Evolutionary conservation across 1,140 invertebrate genomes (phyloP).

Genomic region (Coenobita brevimanus): DNA sequence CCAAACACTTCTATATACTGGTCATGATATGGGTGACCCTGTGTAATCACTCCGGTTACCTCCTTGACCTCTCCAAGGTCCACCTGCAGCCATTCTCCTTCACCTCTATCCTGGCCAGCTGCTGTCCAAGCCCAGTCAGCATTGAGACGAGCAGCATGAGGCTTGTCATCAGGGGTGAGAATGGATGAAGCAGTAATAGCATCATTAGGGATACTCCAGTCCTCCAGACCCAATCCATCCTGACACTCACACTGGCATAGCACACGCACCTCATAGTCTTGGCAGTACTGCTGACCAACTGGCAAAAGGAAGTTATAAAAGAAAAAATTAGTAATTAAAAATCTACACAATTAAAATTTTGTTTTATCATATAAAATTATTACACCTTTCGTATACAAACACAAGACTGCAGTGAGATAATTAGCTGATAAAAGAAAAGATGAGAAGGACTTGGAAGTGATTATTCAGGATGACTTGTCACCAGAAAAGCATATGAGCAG

Average conservation of each 20-base stretch:
- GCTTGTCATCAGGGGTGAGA: conserved; percentile 69
- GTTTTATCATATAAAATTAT: no score
- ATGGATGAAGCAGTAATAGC: conserved; percentile 73
- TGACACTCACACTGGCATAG: conserved; percentile 74
- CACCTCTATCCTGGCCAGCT: not conserved
- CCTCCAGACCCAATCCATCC: conserved; percentile 72
- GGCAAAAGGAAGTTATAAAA: not conserved
- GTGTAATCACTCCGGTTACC: conserved; percentile 72
- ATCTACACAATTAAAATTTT: no score
- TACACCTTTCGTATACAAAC: no score
- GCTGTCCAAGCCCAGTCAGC: conserved; percentile 69
- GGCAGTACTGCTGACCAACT: conserved; percentile 69
- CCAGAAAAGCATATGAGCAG: no score
- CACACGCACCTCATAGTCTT: conserved; percentile 75
- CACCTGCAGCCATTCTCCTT: conserved; percentile 66
- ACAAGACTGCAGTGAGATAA: no score
- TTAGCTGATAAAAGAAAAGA: no score
- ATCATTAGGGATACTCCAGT: conserved; percentile 71
- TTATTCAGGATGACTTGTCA: no score
- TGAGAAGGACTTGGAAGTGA: no score
- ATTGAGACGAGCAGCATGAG: conserved; percentile 72
- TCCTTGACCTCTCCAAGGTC: conserved; percentile 71
- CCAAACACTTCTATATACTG: conserved; percentile 72
- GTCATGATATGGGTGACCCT: conserved; percentile 71
- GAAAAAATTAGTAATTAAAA: no score